A percentile compares a stretch with the other conserved stretches of the same genome.
Evolutionary conservation across 1,140 invertebrate genomes (phyloP).

Genomic region (Pectinophora gossypiella): DNA sequence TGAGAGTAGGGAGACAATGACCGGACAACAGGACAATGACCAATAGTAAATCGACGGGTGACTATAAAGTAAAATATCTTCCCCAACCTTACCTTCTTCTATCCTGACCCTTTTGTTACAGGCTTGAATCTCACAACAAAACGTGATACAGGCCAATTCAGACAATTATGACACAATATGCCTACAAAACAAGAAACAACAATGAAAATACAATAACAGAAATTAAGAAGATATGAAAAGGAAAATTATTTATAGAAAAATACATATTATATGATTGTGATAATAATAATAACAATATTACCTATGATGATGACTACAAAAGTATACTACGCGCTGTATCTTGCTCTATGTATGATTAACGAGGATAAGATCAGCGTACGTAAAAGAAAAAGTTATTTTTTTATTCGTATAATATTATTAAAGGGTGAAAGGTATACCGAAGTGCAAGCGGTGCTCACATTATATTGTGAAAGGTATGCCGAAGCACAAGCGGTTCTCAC

Average conservation of each 20-base stretch:
- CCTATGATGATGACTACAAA: too few species aligned
- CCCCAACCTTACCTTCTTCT: background rate
- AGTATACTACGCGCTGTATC: too few species aligned
- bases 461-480: slow-evolving; percentile 1
- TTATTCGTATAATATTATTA: too few species aligned
- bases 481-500: slow-evolving; percentile 4
- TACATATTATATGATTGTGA: too few species aligned
- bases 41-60: too few species aligned
- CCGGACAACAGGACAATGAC: background rate
- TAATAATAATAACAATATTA: too few species aligned
- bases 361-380: background rate
- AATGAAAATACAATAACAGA: too few species aligned
- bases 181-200: too few species aligned
- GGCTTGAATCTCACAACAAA: background rate
- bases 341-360: background rate
- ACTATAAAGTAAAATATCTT: background rate
- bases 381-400: background rate
- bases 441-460: slow-evolving; percentile 5
- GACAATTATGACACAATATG: background rate
- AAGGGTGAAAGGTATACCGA: background rate
- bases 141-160: background rate
- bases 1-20: too few species aligned
- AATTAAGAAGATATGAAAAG: too few species aligned
- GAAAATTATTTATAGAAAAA: too few species aligned
- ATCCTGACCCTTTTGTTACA: background rate